Conservation (phyloP, 2,113 vertebrate genomes). For the Oryzias melastigma region DNA sequence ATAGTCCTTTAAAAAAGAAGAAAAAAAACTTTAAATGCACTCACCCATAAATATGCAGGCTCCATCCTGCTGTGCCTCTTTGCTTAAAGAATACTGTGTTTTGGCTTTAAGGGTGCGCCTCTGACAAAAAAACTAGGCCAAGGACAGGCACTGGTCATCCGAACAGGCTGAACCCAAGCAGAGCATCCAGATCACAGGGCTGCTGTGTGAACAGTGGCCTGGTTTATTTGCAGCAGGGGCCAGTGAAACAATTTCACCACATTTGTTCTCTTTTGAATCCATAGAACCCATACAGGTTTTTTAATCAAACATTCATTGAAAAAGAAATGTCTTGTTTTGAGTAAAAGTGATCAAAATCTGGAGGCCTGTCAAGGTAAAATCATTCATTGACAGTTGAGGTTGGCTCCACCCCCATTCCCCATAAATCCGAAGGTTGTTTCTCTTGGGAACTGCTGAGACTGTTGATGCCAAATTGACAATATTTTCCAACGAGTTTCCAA, state of each 20-base stretch:
- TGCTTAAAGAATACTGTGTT: conserved; percentile 49
- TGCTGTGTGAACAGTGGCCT: conserved; percentile 37
- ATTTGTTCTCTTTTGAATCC: conserved; percentile 7
- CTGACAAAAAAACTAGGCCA: conserved; percentile 68
- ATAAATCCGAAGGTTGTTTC: no score
- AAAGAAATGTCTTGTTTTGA: no score
- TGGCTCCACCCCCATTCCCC: no score
- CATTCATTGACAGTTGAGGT: no score
- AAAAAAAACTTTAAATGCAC: conserved; percentile 47
- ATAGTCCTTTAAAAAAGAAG: conserved; percentile 36
- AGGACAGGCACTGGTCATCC: conserved; percentile 68
- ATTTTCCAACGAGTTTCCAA: no score
- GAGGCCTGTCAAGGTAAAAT: no score
- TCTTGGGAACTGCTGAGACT: no score
- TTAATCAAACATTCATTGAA: background rate
- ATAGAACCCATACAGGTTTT: background rate
- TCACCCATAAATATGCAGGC: conserved; percentile 62
- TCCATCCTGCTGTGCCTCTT: conserved; percentile 56
- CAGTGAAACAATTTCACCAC: conserved; percentile 24
- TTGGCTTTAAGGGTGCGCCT: conserved; percentile 40
- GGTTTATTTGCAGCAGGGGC: conserved; percentile 33
- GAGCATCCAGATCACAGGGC: conserved; percentile 50
- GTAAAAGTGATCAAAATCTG: no score
- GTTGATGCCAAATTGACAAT: no score
- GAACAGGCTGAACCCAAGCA: conserved; percentile 54